Evolutionary conservation across 2,888 invertebrate species (phyloP).

Genomic region (Rhopalosiphum nymphaeae): DNA sequence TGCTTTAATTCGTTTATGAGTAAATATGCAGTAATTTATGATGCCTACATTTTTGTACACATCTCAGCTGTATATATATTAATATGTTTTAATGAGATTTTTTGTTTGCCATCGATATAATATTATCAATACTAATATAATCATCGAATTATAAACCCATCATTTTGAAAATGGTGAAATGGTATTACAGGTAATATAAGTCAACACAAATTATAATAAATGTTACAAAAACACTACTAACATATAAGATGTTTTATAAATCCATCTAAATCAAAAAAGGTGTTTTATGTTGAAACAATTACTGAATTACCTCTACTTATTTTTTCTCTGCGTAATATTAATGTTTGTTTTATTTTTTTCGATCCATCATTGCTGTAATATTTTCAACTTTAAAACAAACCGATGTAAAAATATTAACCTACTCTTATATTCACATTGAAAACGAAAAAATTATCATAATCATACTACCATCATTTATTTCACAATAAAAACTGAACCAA

Average conservation of each 20-base stretch:
- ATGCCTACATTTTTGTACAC: neutral
- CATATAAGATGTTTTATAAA: neutral
- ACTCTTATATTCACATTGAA: neutral
- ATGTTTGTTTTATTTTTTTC: neutral
- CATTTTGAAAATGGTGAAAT: neutral
- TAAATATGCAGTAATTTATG: neutral
- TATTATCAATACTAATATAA: neutral
- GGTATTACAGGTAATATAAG: neutral
- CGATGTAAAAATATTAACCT: neutral
- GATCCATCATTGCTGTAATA: neutral
- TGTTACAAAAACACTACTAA: neutral
- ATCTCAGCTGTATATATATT: neutral
- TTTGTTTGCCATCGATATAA: neutral
- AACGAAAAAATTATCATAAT: constrained; percentile 49
- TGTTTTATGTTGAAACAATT: neutral
- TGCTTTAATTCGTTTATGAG: neutral
- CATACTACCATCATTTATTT: neutral
- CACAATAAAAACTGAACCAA: constrained; percentile 28
- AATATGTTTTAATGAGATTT: neutral
- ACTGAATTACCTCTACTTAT: neutral
- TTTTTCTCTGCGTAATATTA: neutral
- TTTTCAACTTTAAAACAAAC: neutral
- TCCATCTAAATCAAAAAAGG: neutral
- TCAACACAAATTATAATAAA: neutral
- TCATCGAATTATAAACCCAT: neutral